Percentiles rank a stretch among this genome's conserved stretches.
Conservation (phyloP, 2,113 vertebrate species). For the Pao palembangensis region DNA sequence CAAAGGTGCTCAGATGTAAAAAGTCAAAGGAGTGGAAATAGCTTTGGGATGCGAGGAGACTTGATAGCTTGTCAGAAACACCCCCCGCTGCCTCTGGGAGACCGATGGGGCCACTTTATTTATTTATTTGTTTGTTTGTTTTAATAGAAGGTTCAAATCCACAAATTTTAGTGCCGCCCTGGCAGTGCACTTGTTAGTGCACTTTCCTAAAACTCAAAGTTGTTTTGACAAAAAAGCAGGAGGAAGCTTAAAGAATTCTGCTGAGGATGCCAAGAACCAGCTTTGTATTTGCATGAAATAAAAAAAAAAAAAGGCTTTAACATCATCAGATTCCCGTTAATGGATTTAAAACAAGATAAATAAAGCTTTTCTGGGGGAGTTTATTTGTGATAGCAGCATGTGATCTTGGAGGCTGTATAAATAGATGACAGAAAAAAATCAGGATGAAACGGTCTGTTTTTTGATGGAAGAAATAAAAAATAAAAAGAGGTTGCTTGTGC, state of each 20-base stretch:
- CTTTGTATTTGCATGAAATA: slow-evolving; percentile 21
- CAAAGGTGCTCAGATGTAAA: slow-evolving; percentile 36
- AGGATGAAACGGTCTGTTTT: slow-evolving; percentile 12
- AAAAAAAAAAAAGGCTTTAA: slow-evolving; percentile 13
- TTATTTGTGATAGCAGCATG: slow-evolving; percentile 47
- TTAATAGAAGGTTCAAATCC: slow-evolving; percentile 41
- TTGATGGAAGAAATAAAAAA: slow-evolving; percentile 7
- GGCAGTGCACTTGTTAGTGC: slow-evolving; percentile 50
- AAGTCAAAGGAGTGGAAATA: slow-evolving; percentile 39
- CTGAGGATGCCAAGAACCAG: slow-evolving; percentile 48
- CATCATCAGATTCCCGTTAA: slow-evolving; percentile 20
- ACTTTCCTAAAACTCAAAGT: slow-evolving; percentile 54
- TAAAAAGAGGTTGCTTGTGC: slow-evolving; percentile 7
- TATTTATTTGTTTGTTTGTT: slow-evolving; percentile 31
- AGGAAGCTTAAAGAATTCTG: slow-evolving; percentile 58
- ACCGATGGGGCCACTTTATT: slow-evolving; percentile 39
- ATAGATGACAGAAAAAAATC: slow-evolving; percentile 2
- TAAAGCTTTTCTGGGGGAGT: slow-evolving; percentile 23
- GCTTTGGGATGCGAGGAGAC: slow-evolving; percentile 31
- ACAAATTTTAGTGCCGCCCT: slow-evolving; percentile 55
- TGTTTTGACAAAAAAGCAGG: slow-evolving; percentile 50
- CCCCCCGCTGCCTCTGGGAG: slow-evolving; percentile 29
- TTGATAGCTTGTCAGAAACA: slow-evolving; percentile 44
- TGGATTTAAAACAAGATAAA: slow-evolving; percentile 22
- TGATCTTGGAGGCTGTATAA: slow-evolving; percentile 22